Conservation (phyloP, 2,888 invertebrate genomes). For the Anodontia alba region DNA sequence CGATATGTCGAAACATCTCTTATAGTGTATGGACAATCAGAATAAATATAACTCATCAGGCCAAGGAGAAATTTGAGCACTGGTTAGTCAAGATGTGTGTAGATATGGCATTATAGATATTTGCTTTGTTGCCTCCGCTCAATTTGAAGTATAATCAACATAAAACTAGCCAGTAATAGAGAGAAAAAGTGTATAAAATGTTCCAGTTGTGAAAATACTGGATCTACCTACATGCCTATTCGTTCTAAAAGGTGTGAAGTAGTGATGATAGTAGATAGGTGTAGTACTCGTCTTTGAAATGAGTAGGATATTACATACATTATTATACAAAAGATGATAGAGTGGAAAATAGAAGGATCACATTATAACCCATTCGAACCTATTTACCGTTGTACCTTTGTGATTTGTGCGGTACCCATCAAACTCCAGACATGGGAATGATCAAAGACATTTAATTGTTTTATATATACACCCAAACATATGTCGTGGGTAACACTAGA, state of each 20-base stretch:
- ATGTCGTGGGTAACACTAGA: no score
- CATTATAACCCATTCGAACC: not conserved
- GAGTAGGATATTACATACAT: not conserved
- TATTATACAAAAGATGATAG: not conserved
- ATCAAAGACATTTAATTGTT: no score
- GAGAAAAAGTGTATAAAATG: not conserved
- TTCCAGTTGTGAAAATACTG: not conserved
- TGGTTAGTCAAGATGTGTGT: no score
- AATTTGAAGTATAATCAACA: not conserved
- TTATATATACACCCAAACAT: no score
- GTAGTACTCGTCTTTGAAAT: not conserved
- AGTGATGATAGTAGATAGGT: not conserved
- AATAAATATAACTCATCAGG: no score
- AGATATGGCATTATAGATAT: no score
- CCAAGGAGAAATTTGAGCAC: no score
- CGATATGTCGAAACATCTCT: no score
- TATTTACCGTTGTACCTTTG: not conserved
- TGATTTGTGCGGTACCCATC: not conserved
- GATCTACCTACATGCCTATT: not conserved
- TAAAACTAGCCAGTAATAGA: not conserved
- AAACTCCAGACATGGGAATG: no score
- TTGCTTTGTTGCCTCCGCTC: not conserved
- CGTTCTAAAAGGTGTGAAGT: not conserved
- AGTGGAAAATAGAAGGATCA: slow-evolving; percentile 8
- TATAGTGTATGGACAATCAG: no score